Base-by-base conservation (phyloP, 2,888 invertebrate species). In the Lomographa bimaculata region DNA sequence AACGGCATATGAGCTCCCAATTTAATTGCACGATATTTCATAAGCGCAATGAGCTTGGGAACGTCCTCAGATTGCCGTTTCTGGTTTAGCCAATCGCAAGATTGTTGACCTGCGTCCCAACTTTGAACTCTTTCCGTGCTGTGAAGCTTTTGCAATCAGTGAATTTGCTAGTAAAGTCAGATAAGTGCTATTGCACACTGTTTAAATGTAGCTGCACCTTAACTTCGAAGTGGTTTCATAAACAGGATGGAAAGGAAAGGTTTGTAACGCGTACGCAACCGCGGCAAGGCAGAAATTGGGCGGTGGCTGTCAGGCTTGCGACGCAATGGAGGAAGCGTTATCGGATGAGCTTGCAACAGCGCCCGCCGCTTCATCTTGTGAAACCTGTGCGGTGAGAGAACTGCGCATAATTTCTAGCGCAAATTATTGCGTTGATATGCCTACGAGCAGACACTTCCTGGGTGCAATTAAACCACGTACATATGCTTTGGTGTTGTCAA, bases 281-380 rank as follows among this genome's bases (percentile, higher is more conserved):
- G 61, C 67, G 73, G 76, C 79, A 77, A 78, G 79, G 61, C 67
- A 73, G 76, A 79, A 77, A 78, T 79, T 76, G 65, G 76, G 42
- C 36, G 42, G 36, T 23, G 42, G 35, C 18, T 36, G 41, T 11
- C 23, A 73, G 46, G 41, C 28, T 48, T 38, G 33, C 62, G 45
- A 51, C 59, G 81, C 77, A 79, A 81, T 82, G 69, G 59, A 80
- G 83, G 82, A 83, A 84, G 79, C 69, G 64, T 54, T 65, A 71
- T 71, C 69, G 74, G 74, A 71, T 69, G 74, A 66, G 74, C 60
- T 76, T 79, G 71, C 79, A 68, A 72, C 71, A 77, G 61, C 41
- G 44, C 48, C 32, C 26, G 38, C 27, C 34, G 26, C 37, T 45
- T 41, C 44, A 38, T 39, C 47, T 57, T 54, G 44, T 40, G 45